Evolutionary conservation across 2,113 vertebrate genomes (phyloP).

Genomic region (Pluvialis apricaria): DNA sequence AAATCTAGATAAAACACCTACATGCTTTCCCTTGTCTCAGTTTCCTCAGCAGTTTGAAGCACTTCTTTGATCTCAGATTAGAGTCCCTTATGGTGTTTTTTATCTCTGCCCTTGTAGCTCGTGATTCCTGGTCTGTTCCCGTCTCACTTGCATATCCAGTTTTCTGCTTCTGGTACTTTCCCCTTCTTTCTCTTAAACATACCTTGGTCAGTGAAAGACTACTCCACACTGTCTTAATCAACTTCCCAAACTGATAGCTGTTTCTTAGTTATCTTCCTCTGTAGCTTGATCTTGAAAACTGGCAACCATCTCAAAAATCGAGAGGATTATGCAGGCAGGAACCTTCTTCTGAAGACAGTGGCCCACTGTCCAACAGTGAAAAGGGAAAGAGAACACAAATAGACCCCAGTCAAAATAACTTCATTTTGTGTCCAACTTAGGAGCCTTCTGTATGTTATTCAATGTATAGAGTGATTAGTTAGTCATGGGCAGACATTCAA

Average conservation of each 20-base stretch:
- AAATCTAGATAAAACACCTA: conserved; percentile 36
- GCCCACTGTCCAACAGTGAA: neutral
- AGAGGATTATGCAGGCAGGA: neutral
- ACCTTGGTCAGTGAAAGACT: neutral
- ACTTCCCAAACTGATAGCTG: neutral
- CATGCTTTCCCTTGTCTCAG: conserved; percentile 23
- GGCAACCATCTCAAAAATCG: neutral
- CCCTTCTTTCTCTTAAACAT: neutral
- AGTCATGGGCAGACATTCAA: neutral
- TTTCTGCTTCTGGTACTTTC: conserved; percentile 6
- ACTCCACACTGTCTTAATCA: neutral
- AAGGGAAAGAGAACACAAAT: neutral
- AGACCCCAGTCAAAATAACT: neutral
- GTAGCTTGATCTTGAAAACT: neutral
- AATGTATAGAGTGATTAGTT: neutral
- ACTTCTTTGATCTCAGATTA: conserved; percentile 51
- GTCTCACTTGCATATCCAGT: conserved; percentile 30
- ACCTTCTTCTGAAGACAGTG: neutral
- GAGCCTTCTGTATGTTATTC: neutral
- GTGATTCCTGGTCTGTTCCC: neutral
- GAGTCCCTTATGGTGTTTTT: neutral
- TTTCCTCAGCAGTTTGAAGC: conserved; percentile 44
- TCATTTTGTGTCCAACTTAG: neutral
- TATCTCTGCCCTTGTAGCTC: conserved; percentile 20
- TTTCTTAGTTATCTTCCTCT: neutral